Percentiles rank a stretch among this genome's conserved stretches.
Conservation (phyloP, 2,113 vertebrate species). For the Etheostoma cragini region DNA sequence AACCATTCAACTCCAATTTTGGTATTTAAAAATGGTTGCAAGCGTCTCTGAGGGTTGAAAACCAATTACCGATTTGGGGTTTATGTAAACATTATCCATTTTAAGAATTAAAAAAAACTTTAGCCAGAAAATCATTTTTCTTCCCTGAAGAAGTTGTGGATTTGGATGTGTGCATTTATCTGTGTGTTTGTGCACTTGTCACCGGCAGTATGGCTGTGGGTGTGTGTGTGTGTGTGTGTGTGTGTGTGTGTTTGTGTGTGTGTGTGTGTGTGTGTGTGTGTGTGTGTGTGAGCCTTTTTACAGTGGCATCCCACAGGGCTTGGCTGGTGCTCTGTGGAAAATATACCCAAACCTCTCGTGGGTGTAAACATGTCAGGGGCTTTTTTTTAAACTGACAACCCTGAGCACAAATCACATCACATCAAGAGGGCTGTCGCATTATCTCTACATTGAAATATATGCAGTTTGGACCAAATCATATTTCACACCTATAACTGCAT, state of each 20-base stretch:
- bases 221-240: conserved; percentile 15
- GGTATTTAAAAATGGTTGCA: neutral
- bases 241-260: neutral
- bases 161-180: neutral
- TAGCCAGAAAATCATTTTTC: neutral
- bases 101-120: neutral
- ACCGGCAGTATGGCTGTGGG: conserved; percentile 16
- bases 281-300: conserved; percentile 72
- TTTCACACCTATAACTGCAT: conserved; percentile 34
- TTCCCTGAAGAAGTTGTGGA: neutral
- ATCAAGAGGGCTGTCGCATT: neutral
- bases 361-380: conserved; percentile 44
- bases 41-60: neutral
- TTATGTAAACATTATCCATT: neutral
- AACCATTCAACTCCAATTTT: neutral
- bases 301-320: conserved; percentile 51
- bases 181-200: conserved; percentile 33
- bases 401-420: conserved; percentile 11
- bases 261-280: neutral
- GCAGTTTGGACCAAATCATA: conserved; percentile 26
- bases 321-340: conserved; percentile 51
- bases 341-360: conserved; percentile 43
- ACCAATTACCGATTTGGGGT: neutral
- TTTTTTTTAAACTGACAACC: conserved; percentile 35
- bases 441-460: conserved; percentile 21